A percentile compares a stretch with the other conserved stretches of the same genome.
These are phyloP conservation scores for Tapera naevia DNA, from an alignment of 2,797 vertebrate genomes.

Conservation along the genomic window DNA sequence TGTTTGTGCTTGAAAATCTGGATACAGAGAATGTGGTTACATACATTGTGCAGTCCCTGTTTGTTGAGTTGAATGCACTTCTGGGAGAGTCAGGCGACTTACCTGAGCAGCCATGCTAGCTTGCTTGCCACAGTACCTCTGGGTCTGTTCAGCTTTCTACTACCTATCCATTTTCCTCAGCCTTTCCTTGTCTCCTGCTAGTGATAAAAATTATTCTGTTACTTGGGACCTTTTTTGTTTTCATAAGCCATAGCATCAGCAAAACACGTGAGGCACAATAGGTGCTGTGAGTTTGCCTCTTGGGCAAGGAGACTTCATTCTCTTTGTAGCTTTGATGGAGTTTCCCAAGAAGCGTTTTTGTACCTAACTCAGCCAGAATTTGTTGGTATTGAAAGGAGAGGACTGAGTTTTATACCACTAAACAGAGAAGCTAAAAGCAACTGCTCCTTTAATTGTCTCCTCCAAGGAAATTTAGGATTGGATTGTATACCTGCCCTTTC, in stretches of 20 bases:
- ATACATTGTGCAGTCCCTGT: background rate
- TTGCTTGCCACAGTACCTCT: background rate
- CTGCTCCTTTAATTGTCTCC: background rate
- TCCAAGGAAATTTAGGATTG: background rate
- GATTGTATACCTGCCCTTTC: background rate
- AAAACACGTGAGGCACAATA: accelerated
- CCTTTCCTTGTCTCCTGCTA: background rate
- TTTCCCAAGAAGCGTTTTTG: background rate
- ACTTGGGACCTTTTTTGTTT: accelerated
- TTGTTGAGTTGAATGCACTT: background rate
- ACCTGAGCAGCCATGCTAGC: background rate
- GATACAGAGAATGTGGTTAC: accelerated
- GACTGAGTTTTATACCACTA: background rate
- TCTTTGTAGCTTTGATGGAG: background rate
- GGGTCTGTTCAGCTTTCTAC: background rate
- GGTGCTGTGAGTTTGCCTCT: background rate
- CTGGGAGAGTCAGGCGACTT: background rate
- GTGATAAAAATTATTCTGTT: background rate
- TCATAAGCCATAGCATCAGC: background rate
- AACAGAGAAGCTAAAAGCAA: background rate
- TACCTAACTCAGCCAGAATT: background rate
- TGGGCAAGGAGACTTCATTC: background rate
- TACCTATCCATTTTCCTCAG: accelerated
- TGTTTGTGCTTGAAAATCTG: background rate
- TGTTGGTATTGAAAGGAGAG: background rate